These are phyloP conservation scores for Eptatretus atami DNA, from an alignment of 2,797 vertebrate genomes.

Conservation along the genomic window DNA sequence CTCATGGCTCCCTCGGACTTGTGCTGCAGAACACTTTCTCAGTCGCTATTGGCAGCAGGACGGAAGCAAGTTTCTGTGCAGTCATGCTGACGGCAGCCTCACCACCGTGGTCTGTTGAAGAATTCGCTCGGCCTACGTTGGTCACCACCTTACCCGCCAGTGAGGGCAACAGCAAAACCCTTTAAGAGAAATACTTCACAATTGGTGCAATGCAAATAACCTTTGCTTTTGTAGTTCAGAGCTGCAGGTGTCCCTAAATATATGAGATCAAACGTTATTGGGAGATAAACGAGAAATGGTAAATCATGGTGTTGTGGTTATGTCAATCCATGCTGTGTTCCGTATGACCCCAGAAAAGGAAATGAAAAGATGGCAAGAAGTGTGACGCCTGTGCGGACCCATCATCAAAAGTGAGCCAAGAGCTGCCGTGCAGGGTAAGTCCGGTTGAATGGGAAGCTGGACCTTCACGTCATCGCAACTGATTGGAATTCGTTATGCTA, in stretches of 20 bases:
- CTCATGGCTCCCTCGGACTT: not conserved
- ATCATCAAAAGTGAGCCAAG: constrained; percentile 89
- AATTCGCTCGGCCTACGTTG: constrained; percentile 75
- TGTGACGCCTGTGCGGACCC: constrained; percentile 72
- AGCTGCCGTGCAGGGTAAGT: constrained; percentile 51
- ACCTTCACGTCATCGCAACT: too few relatives aligned
- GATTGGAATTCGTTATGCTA: too few relatives aligned
- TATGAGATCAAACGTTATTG: too few relatives aligned
- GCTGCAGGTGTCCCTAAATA: too few relatives aligned
- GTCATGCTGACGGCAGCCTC: constrained; percentile 85
- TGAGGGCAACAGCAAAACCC: constrained; percentile 17
- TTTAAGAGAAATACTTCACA: too few relatives aligned
- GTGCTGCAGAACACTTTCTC: constrained; percentile 63
- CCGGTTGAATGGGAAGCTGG: not conserved
- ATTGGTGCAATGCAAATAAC: too few relatives aligned
- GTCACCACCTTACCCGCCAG: constrained; percentile 79
- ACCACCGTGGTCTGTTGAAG: constrained; percentile 75
- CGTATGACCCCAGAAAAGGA: constrained; percentile 29
- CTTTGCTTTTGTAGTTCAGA: too few relatives aligned
- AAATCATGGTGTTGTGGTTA: too few relatives aligned
- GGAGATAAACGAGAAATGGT: too few relatives aligned
- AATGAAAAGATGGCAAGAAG: constrained; percentile 67
- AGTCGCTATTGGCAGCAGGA: constrained; percentile 88
- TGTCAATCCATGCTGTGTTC: too few relatives aligned
- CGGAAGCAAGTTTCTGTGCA: constrained; percentile 97